phyloP scores from a whole-genome alignment of 1,140 invertebrate species.

The Drosophila tani region DNA sequence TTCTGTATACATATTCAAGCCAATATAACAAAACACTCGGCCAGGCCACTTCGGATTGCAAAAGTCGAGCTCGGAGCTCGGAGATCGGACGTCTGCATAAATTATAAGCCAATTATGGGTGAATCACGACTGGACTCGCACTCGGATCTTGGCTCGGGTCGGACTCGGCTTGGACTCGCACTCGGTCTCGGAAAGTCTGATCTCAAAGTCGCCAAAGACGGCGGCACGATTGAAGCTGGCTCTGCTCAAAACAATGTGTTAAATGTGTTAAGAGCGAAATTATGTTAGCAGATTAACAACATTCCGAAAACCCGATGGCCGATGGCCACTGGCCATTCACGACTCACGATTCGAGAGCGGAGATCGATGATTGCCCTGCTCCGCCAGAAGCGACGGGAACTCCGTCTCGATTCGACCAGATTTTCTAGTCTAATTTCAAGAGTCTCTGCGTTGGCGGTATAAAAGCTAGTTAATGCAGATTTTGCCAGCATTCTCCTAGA shows the following conservation, averaged over 20 bases:
- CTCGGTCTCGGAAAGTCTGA: constrained; percentile 5
- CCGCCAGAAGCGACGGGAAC: constrained; percentile 34
- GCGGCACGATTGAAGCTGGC: constrained; percentile 71
- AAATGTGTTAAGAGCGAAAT: constrained; percentile 84
- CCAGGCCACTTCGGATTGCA: constrained; percentile 33
- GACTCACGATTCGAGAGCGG: constrained; percentile 33
- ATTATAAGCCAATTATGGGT: constrained; percentile 82
- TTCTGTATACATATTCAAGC: constrained; percentile 65
- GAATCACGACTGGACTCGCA: constrained; percentile 67
- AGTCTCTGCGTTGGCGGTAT: constrained; percentile 70
- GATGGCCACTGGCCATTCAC: constrained; percentile 39
- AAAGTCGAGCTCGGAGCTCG: constrained; percentile 29
- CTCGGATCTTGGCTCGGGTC: constrained; percentile 11
- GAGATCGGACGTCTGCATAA: constrained; percentile 63
- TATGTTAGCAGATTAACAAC: constrained; percentile 83
- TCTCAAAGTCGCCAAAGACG: constrained; percentile 27
- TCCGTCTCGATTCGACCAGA: constrained; percentile 67
- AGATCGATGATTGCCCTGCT: constrained; percentile 37
- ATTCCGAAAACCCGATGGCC: constrained; percentile 69
- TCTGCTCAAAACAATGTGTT: constrained; percentile 77
- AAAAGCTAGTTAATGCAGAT: constrained; percentile 73
- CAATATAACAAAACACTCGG: constrained; percentile 66
- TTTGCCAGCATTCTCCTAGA: constrained; percentile 66
- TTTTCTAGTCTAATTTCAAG: constrained; percentile 68
- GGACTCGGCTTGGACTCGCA: constrained; percentile 20